Percentiles rank a stretch among this genome's conserved stretches.
Evolutionary conservation across 1,140 invertebrate genomes (phyloP).

Genomic region (Hycleus cichorii): DNA sequence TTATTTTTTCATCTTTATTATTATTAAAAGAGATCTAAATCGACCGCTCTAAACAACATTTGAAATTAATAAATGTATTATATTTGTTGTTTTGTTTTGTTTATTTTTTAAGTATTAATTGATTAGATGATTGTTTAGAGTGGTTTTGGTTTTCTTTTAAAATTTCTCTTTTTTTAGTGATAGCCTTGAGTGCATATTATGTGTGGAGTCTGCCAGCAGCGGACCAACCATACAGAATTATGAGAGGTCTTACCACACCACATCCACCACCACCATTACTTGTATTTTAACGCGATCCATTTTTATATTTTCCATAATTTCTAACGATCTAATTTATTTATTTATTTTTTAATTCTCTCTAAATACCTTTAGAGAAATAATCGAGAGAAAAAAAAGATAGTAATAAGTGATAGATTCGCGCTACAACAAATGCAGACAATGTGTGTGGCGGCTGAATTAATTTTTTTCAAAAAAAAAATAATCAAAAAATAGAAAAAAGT

Average conservation of each 20-base stretch:
- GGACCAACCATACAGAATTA: conserved; percentile 37
- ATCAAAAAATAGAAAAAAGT: background rate
- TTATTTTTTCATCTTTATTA: too few species aligned
- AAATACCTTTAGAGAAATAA: conserved; percentile 1
- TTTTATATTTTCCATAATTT: background rate
- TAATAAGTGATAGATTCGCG: conserved; percentile 15
- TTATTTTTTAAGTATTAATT: too few species aligned
- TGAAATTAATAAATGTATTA: too few species aligned
- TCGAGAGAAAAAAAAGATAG: background rate
- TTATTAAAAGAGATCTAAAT: too few species aligned
- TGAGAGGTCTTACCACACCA: conserved; percentile 32
- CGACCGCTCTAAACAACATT: too few species aligned
- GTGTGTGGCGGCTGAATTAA: conserved; percentile 41
- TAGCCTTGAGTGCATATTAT: conserved; percentile 41
- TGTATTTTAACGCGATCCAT: background rate
- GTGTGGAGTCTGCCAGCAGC: conserved; percentile 38
- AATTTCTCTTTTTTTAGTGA: conserved; percentile 18
- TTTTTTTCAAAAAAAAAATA: background rate
- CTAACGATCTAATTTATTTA: background rate
- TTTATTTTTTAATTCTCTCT: conserved; percentile 13
- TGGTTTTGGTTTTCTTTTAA: conserved; percentile 20
- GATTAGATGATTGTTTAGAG: background rate
- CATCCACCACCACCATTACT: background rate
- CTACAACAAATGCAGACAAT: conserved; percentile 42
- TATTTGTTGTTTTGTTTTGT: too few species aligned